Evolutionary conservation across 2,113 vertebrate species (phyloP).

Genomic region (Gopherus evgoodei): DNA sequence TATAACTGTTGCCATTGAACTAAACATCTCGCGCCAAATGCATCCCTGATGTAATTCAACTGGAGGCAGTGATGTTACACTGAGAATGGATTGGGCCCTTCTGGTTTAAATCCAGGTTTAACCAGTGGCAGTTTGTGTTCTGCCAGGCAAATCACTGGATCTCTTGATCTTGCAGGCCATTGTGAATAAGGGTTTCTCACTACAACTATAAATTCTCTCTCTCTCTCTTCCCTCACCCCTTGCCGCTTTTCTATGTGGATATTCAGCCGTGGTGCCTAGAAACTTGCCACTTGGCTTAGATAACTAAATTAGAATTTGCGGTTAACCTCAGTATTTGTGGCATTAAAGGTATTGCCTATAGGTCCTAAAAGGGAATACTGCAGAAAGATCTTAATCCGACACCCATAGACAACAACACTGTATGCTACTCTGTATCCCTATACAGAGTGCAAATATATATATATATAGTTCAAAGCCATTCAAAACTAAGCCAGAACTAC

Average conservation of each 20-base stretch:
- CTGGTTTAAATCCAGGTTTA: fast-evolving
- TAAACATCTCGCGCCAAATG: not conserved
- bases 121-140: not conserved
- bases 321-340: slow-evolving; percentile 52
- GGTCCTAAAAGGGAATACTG: not conserved
- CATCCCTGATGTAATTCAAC: not conserved
- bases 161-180: not conserved
- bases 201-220: not conserved
- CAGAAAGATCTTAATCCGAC: slow-evolving; percentile 22
- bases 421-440: not conserved
- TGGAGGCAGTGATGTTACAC: not conserved
- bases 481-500: not conserved
- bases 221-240: not conserved
- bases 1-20: not conserved
- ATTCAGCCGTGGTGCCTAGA: not conserved
- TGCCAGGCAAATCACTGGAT: not conserved
- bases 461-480: fast-evolving
- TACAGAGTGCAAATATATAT: fast-evolving
- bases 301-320: slow-evolving; percentile 21
- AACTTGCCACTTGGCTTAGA: not conserved
- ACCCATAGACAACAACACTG: not conserved
- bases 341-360: slow-evolving; percentile 34
- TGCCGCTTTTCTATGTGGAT: not conserved
- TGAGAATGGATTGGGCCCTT: not conserved
- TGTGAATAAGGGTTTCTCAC: not conserved